phyloP scores from a whole-genome alignment of 2,113 vertebrate genomes.

The Leptobrachium ailaonicum region DNA sequence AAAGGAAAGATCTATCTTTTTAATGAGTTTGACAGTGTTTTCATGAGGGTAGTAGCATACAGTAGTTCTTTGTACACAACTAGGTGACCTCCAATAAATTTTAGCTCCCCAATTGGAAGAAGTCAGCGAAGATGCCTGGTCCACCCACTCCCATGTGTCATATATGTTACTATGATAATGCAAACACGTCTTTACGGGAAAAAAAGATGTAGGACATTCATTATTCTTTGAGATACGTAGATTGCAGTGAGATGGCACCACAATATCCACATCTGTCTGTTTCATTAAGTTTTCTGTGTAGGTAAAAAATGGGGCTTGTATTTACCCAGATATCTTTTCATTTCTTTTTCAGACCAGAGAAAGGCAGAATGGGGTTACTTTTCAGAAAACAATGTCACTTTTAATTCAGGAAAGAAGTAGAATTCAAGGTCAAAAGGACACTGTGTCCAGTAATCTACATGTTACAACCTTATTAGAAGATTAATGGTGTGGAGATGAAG shows the following conservation, averaged over 20 bases:
- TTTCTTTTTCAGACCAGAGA: not conserved
- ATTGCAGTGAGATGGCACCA: slow-evolving; percentile 4
- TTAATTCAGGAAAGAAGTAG: slow-evolving; percentile 3
- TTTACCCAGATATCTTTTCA: slow-evolving; percentile 1
- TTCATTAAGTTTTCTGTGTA: slow-evolving; percentile 7
- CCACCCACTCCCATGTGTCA: slow-evolving; percentile 7
- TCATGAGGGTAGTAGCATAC: slow-evolving; percentile 38
- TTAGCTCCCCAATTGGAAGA: slow-evolving; percentile 5
- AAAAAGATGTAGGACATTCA: slow-evolving; percentile 7
- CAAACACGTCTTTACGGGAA: slow-evolving; percentile 5
- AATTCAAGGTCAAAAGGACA: slow-evolving; percentile 37
- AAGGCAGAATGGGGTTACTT: not conserved
- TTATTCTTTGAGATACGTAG: slow-evolving; percentile 14
- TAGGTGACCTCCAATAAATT: slow-evolving; percentile 48
- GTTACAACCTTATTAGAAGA: slow-evolving; percentile 16
- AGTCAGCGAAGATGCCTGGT: slow-evolving; percentile 8
- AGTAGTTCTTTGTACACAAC: slow-evolving; percentile 47
- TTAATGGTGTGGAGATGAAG: not conserved
- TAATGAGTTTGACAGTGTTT: slow-evolving; percentile 47
- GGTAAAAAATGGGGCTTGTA: slow-evolving; percentile 12
- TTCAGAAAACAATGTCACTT: slow-evolving; percentile 1
- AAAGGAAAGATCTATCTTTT: slow-evolving; percentile 50
- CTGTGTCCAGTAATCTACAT: slow-evolving; percentile 27
- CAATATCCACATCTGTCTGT: slow-evolving; percentile 15
- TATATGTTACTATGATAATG: not conserved